These are phyloP conservation scores for Cenopis cana DNA, from an alignment of 2,888 invertebrate genomes.

Conservation along the genomic window DNA sequence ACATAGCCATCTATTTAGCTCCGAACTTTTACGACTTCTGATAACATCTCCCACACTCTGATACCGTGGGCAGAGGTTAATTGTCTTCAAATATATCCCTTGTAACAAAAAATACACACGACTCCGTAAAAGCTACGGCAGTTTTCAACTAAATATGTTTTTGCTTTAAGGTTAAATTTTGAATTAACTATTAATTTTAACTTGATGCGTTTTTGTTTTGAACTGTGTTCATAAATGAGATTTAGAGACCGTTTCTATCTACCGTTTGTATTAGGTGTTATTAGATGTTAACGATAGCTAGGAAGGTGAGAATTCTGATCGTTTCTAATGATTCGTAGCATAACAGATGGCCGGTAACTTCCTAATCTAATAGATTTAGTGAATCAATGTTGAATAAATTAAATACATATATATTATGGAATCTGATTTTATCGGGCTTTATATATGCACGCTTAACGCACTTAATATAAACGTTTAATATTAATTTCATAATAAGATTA, in stretches of 20 bases:
- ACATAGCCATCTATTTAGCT: slow-evolving; percentile 73
- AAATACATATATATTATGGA: background rate
- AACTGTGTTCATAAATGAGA: slow-evolving; percentile 37
- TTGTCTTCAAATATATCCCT: slow-evolving; percentile 37
- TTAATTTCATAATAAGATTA: too few species aligned
- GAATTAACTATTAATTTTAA: background rate
- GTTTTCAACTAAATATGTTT: background rate
- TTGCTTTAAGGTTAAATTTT: background rate
- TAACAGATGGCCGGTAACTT: slow-evolving; percentile 1
- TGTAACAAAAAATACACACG: background rate
- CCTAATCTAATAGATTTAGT: slow-evolving; percentile 12
- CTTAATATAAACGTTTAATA: too few species aligned
- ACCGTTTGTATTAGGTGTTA: slow-evolving; percentile 29
- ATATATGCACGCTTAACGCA: background rate
- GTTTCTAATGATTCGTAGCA: slow-evolving; percentile 10
- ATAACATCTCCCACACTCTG: slow-evolving; percentile 67
- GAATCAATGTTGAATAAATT: background rate
- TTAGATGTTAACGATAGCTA: slow-evolving; percentile 21
- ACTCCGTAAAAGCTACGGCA: background rate
- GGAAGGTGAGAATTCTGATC: slow-evolving; percentile 22
- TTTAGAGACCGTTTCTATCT: slow-evolving; percentile 20
- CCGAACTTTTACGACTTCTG: slow-evolving; percentile 70
- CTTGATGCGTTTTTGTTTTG: slow-evolving; percentile 6
- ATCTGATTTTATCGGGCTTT: slow-evolving; percentile 1
- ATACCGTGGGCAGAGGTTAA: slow-evolving; percentile 50